Evolutionary conservation across 1,140 invertebrate species (phyloP).

Genomic region (Helicoverpa armigera): DNA sequence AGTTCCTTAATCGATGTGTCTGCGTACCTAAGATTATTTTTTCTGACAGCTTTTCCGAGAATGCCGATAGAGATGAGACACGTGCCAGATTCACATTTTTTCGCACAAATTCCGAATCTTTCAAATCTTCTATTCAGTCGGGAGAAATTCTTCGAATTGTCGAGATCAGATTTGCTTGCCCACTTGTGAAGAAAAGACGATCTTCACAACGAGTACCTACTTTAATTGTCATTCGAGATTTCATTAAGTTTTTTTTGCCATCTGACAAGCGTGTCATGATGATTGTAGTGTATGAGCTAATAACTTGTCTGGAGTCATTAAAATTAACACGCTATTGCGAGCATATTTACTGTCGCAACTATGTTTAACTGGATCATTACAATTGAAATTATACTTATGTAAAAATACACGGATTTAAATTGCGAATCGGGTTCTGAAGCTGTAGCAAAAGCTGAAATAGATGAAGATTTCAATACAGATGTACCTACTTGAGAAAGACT

Average conservation of each 20-base stretch:
- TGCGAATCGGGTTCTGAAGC: neutral
- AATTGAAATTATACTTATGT: conserved; percentile 6
- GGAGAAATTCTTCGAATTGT: neutral
- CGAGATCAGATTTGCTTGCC: conserved; percentile 8
- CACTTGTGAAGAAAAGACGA: neutral
- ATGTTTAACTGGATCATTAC: neutral
- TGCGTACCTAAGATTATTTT: neutral
- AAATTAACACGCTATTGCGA: conserved; percentile 14
- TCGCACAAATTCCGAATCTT: conserved; percentile 23
- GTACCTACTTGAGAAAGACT: no score
- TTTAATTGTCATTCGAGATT: conserved; percentile 19
- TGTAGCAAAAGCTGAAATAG: neutral
- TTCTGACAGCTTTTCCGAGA: conserved; percentile 6
- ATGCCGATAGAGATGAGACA: conserved; percentile 15
- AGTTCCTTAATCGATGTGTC: neutral
- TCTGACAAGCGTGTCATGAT: conserved; percentile 3
- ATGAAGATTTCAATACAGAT: no score
- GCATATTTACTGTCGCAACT: neutral
- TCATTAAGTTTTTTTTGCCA: conserved; percentile 15
- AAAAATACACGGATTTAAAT: neutral
- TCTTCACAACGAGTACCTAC: neutral
- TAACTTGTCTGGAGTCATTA: conserved; percentile 36
- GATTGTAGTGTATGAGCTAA: conserved; percentile 38
- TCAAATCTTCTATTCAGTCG: neutral
- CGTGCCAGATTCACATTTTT: conserved; percentile 37